Percentiles rank a stretch among this genome's conserved stretches.
Conservation (phyloP, 2,888 invertebrate species). For the Cetonia aurata region DNA sequence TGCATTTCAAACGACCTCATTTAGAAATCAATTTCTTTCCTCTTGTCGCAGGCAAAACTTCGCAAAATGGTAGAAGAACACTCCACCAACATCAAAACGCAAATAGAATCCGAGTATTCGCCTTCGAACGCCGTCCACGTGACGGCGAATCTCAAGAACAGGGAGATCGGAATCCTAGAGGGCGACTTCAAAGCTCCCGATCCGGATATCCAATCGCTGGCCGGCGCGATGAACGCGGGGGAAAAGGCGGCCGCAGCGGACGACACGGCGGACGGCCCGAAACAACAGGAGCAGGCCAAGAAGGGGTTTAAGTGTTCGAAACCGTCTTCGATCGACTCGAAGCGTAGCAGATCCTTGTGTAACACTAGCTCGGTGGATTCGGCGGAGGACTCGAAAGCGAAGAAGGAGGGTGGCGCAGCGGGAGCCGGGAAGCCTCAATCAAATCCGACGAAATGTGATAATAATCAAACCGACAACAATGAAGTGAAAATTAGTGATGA, state of each 20-base stretch:
- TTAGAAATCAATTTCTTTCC: neutral
- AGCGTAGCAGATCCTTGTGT: conserved; percentile 59
- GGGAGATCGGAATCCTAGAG: conserved; percentile 18
- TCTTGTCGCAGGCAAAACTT: conserved; percentile 57
- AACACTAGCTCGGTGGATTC: conserved; percentile 60
- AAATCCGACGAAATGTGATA: conserved; percentile 57
- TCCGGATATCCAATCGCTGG: conserved; percentile 42
- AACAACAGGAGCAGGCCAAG: conserved; percentile 52
- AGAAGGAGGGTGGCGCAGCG: conserved; percentile 52
- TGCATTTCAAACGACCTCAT: conserved; percentile 16
- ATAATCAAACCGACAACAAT: conserved; percentile 45
- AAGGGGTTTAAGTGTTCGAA: conserved; percentile 55
- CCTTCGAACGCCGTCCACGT: conserved; percentile 58
- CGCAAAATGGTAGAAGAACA: conserved; percentile 92
- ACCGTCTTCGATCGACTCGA: conserved; percentile 58
- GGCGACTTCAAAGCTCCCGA: conserved; percentile 39
- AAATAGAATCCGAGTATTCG: conserved; percentile 64
- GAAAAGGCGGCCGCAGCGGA: conserved; percentile 53
- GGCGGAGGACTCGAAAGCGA: conserved; percentile 54
- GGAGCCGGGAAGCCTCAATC: conserved; percentile 54
- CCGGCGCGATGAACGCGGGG: conserved; percentile 49
- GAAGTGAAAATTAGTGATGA: conserved; percentile 53
- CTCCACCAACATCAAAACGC: conserved; percentile 66
- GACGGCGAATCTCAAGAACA: conserved; percentile 44
- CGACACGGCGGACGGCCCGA: conserved; percentile 53